phyloP scores from a whole-genome alignment of 2,888 invertebrate species.

The Apamea sordens region DNA sequence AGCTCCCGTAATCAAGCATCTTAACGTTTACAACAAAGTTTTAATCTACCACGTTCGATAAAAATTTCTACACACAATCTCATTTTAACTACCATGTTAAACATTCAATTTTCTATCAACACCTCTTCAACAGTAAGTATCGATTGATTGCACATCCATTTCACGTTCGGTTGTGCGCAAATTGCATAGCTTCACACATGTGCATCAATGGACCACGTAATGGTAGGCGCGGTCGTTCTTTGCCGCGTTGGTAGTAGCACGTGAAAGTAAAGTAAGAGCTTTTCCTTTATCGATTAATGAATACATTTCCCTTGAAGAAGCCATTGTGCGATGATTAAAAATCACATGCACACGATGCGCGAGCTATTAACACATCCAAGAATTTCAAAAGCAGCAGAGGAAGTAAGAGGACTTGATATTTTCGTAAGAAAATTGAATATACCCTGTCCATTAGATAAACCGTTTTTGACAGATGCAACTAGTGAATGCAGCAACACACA shows the following conservation, averaged over 20 bases:
- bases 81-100: background rate
- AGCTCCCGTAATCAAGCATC: too few species aligned
- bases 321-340: constrained; percentile 39
- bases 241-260: constrained; percentile 33
- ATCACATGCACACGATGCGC: background rate
- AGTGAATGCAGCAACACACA: too few species aligned
- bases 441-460: too few species aligned
- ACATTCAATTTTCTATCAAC: constrained; percentile 14
- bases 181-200: constrained; percentile 46
- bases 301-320: constrained; percentile 66
- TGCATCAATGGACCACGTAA: constrained; percentile 63
- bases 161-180: constrained; percentile 54
- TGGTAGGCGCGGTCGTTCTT: constrained; percentile 51
- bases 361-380: background rate
- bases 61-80: too few species aligned
- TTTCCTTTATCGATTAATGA: constrained; percentile 68
- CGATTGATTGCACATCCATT: constrained; percentile 52
- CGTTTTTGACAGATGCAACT: too few species aligned
- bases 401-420: too few species aligned
- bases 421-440: background rate
- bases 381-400: background rate
- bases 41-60: too few species aligned
- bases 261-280: constrained; percentile 71
- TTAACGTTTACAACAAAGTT: too few species aligned
- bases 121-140: constrained; percentile 4